phyloP scores from a whole-genome alignment of 2,888 invertebrate species.

The Nowickia ferox region DNA sequence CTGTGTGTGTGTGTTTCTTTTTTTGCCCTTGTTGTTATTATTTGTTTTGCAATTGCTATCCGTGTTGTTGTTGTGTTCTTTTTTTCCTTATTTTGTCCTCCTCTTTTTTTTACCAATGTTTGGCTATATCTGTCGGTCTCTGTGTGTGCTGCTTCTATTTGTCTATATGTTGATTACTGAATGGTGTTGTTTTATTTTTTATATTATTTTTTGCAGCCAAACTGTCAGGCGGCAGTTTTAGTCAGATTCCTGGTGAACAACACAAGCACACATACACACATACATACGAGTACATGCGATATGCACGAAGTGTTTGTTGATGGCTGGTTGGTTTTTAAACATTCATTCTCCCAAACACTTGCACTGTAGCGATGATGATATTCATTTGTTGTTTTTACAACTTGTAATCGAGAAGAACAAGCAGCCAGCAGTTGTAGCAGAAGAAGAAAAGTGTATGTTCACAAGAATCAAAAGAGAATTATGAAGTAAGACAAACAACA shows the following conservation, averaged over 20 bases:
- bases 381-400: conserved; percentile 56
- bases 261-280: background rate
- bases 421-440: conserved; percentile 37
- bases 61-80: conserved; percentile 66
- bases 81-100: conserved; percentile 40
- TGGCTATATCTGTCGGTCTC: conserved; percentile 32
- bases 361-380: conserved; percentile 22
- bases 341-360: conserved; percentile 34
- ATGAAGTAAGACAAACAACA: conserved; percentile 56
- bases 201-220: conserved; percentile 44
- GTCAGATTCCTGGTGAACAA: conserved; percentile 46
- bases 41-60: conserved; percentile 61
- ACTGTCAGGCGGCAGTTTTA: conserved; percentile 48
- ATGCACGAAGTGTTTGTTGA: conserved; percentile 26
- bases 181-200: conserved; percentile 33
- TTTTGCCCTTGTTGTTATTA: conserved; percentile 55
- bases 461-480: conserved; percentile 59
- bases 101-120: conserved; percentile 48
- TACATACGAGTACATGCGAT: background rate
- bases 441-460: conserved; percentile 36
- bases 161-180: conserved; percentile 56
- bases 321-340: conserved; percentile 44
- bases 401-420: conserved; percentile 56
- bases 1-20: conserved; percentile 17
- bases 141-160: conserved; percentile 30